Percentiles rank a stretch among this genome's conserved stretches.
phyloP scores from a whole-genome alignment of 2,113 vertebrate species.

The Carettochelys insculpta region DNA sequence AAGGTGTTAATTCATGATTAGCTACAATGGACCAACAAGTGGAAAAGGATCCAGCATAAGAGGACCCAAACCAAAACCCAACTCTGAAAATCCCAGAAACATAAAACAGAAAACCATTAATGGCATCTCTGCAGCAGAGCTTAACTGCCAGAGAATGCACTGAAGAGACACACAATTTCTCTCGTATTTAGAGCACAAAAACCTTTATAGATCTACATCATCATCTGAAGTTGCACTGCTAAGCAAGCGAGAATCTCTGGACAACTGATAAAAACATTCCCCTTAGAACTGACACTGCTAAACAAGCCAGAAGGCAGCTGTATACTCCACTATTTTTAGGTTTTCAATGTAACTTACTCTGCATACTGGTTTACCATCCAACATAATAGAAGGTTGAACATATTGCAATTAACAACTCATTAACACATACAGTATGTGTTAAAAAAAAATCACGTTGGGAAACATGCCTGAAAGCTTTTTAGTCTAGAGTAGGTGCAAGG shows the following conservation, averaged over 20 bases:
- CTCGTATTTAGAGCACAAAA: background rate
- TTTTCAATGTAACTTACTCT: background rate
- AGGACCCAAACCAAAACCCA: background rate
- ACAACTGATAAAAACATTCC: background rate
- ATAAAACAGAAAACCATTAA: background rate
- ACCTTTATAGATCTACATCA: background rate
- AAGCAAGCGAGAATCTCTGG: background rate
- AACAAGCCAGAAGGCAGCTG: background rate
- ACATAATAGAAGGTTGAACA: background rate
- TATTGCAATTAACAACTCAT: background rate
- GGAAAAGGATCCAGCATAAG: background rate
- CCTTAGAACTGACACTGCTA: background rate
- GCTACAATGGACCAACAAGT: fast-evolving
- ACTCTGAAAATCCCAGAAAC: background rate
- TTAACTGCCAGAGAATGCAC: background rate
- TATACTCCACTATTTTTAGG: background rate
- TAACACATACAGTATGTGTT: background rate
- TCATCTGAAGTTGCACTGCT: background rate
- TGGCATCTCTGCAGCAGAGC: background rate
- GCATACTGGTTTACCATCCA: background rate
- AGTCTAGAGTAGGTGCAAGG: background rate
- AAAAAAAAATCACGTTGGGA: background rate
- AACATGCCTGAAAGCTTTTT: background rate
- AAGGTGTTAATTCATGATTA: background rate
- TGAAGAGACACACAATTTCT: background rate